Percentiles rank a stretch among this genome's conserved stretches.
Conservation (phyloP, 2,797 vertebrate species). For the Sebastes umbrosus region DNA sequence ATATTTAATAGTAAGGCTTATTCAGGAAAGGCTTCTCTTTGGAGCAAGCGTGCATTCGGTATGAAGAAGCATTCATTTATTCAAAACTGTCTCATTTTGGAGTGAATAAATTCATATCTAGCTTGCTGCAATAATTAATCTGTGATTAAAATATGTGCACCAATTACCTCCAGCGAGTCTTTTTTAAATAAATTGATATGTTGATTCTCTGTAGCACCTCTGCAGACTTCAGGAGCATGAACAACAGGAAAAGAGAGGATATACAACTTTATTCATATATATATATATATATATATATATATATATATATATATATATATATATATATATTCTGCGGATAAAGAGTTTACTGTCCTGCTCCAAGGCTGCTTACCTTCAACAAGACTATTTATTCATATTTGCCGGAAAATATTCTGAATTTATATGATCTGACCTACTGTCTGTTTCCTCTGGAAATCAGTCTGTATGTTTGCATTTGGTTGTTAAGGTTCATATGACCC, state of each 20-base stretch:
- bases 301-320: too few relatives aligned
- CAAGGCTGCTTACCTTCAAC: not conserved
- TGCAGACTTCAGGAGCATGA: not conserved
- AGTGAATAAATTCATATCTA: not conserved
- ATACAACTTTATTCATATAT: not conserved
- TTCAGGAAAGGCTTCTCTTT: not conserved
- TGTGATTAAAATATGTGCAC: constrained; percentile 11
- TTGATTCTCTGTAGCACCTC: not conserved
- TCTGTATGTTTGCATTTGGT: not conserved
- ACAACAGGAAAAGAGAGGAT: not conserved
- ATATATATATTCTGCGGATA: not conserved
- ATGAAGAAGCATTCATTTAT: not conserved
- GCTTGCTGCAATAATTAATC: constrained; percentile 5
- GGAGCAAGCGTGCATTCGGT: not conserved
- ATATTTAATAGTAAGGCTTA: not conserved
- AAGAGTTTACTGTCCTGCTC: not conserved
- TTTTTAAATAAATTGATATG: not conserved
- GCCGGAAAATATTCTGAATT: not conserved
- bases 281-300: too few relatives aligned
- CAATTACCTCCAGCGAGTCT: not conserved
- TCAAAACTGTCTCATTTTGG: not conserved
- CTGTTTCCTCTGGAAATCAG: not conserved
- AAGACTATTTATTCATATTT: not conserved
- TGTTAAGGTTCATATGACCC: not conserved
- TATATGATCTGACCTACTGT: not conserved